Evolutionary conservation across 2,797 vertebrate species (phyloP).

Genomic region (Bovichtus variegatus): DNA sequence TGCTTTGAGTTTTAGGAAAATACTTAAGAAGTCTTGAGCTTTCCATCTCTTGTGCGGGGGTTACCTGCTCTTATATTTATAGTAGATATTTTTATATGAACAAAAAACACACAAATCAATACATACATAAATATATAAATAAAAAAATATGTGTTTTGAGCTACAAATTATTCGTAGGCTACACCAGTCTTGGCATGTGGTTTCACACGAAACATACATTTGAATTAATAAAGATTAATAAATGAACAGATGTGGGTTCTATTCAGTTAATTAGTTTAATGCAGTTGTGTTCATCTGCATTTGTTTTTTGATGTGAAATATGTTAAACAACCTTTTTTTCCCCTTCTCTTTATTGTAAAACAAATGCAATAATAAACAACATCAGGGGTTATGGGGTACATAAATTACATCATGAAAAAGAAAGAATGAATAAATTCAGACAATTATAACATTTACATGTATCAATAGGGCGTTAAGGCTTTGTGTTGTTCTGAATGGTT

Average conservation of each 20-base stretch:
- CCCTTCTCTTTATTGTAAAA: no score
- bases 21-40: neutral
- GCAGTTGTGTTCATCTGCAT: neutral
- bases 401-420: no score
- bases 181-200: no score
- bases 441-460: no score
- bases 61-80: neutral
- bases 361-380: no score
- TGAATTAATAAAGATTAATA: neutral
- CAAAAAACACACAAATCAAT: neutral
- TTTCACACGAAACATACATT: neutral
- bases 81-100: neutral
- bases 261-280: neutral
- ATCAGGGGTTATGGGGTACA: no score
- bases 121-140: neutral
- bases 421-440: no score
- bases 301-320: accelerated
- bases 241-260: accelerated
- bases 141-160: neutral
- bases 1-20: neutral
- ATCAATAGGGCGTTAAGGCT: no score
- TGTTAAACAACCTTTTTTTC: no score
- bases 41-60: neutral
- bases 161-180: neutral
- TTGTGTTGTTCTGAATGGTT: no score